Evolutionary conservation across 1,140 invertebrate species (phyloP), one percentile per base, ranked within the genome.

Genomic region (Grapholita molesta): DNA sequence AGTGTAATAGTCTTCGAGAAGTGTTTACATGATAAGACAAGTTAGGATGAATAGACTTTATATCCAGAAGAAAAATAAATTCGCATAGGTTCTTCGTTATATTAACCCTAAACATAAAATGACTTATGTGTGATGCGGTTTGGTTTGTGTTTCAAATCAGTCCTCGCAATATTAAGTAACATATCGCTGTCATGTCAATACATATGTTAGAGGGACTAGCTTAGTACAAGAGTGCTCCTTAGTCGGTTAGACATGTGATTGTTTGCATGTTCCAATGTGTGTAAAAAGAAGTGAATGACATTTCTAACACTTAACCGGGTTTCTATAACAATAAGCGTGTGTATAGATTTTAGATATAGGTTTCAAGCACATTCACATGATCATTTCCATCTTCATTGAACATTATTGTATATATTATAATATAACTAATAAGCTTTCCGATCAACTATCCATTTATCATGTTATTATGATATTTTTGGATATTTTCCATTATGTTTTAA

Each of bases 201-300:
- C n/a, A n/a, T n/a, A 5, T 15, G 5, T 6, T 38, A 38, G 4
- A 38, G 15, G 15, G 3, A 38, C 5, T 38, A 38, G 35, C n/a
- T 38, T 38, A n/a, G 12, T n/a, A 15, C 35, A n/a, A n/a, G 35
- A n/a, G 35, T 38, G n/a, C 35, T 38, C 35, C 0, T 28, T 28
- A 64, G 64, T 64, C 65, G 64, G 11, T 28, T 48, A 33, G 55
- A 61, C 25, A 53, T 72, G 7, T 48, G 42, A 21, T 6, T 48
- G 67, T 73, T 57, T 80, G 78, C 78, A 80, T 80, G 75, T 57
- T 72, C 65, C 67, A 69, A 69, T 72, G 70, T 76, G 77, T 70
- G 72, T 57, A 80, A 78, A 75, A 80, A 80, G 78, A 80, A 80
- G 76, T 80, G 78, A 80, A 80, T 80, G 78, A 80, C 66, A 71